Base-by-base conservation (phyloP, 2,113 vertebrate species). In the Crotalus horridus region DNA sequence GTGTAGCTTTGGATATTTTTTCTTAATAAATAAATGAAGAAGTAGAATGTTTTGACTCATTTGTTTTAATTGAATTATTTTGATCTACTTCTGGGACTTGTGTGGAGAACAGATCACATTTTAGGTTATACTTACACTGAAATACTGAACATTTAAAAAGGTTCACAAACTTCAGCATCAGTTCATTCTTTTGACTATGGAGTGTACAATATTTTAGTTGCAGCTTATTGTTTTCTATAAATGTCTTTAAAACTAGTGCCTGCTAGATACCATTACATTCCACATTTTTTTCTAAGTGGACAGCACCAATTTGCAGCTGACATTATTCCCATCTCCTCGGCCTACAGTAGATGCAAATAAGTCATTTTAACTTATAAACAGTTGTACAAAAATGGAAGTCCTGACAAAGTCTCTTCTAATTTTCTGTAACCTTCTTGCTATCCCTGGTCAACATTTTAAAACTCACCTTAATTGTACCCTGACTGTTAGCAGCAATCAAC, bases 391-490 rank as follows among this genome's bases (percentile, higher is more conserved):
- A 58, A 93, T 95, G 93, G 54, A 92, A 39, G 46, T 93, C 89
- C 85, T 91, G 64, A 94, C 94, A 95, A 92, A 85, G 59, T 2
- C 94, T 89, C 93, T 93, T 86, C 92, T 39, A 90, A 85, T 29
- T 95, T 94, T 93, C 89, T 90, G 90, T 93, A 81, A 96, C 92
- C 90, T 90, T 93, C 51, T 58, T 91, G 91, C 58, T 29, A 86
- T 91, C 94, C 93, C 95, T 92, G 92, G 86, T 8, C 88, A 93
- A 94, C 55, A 0, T 0, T 94, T 97, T 90, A 95, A 95, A 95
- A 90, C 98, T 97, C 97, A 99, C 99, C 99, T 99, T 99, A 97
- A 99, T 99, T 97, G 99, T 99, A 98, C 99, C 99, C 98, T 99
- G 99, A 98, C 99, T 99, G 98, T 99, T 99, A 97, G 99, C 99